These are phyloP conservation scores for Tricholauxania praeusta DNA, from an alignment of 2,888 invertebrate genomes.

Conservation along the genomic window DNA sequence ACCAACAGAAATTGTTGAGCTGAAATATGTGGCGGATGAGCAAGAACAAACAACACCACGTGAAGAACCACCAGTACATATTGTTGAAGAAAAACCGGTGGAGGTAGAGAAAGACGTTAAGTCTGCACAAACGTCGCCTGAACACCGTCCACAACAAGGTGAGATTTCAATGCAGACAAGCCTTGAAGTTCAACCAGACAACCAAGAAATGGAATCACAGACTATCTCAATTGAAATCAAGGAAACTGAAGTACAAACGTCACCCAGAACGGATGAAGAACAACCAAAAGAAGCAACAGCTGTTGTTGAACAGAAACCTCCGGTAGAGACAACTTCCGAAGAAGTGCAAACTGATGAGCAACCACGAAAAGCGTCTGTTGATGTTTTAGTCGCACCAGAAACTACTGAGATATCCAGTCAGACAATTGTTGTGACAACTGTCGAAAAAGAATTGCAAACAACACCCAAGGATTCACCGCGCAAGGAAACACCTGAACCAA, in stretches of 20 bases:
- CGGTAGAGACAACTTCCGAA: conserved; percentile 54
- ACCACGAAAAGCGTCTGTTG: neutral
- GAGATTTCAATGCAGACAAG: conserved; percentile 64
- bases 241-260: conserved; percentile 66
- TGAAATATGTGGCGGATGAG: conserved; percentile 63
- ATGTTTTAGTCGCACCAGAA: conserved; percentile 44
- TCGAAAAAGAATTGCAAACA: conserved; percentile 65
- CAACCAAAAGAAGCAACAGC: conserved; percentile 22
- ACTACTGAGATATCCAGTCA: conserved; percentile 61
- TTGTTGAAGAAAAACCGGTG: conserved; percentile 50
- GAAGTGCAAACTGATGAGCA: conserved; percentile 52
- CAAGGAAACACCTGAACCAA: conserved; percentile 44
- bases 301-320: conserved; percentile 38
- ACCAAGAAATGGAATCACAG: conserved; percentile 63
- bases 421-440: conserved; percentile 57
- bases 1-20: conserved; percentile 65
- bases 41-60: conserved; percentile 74
- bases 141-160: conserved; percentile 51
- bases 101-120: conserved; percentile 63
- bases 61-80: conserved; percentile 41
- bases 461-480: conserved; percentile 56
- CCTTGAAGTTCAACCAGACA: conserved; percentile 53
- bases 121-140: conserved; percentile 69
- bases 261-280: conserved; percentile 67
- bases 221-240: conserved; percentile 59